phyloP scores from a whole-genome alignment of 2,113 vertebrate genomes.

The Gallinago paraguaiae region DNA sequence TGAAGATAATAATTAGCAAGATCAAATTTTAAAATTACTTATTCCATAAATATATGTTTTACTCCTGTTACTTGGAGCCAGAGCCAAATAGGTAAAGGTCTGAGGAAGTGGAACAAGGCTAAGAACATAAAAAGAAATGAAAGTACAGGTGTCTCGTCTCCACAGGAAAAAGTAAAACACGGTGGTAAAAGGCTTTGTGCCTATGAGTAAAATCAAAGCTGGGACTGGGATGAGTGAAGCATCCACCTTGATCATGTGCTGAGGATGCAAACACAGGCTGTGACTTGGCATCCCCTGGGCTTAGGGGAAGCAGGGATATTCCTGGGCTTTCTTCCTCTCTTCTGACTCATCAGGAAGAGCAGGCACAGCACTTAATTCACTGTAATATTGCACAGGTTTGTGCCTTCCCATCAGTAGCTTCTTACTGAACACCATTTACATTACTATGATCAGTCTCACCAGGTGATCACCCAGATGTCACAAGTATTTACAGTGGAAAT shows the following conservation, averaged over 20 bases:
- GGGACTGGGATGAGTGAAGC: neutral
- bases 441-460: neutral
- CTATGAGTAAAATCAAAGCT: neutral
- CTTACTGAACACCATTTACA: neutral
- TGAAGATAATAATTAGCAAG: slow-evolving; percentile 64
- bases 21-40: slow-evolving; percentile 48
- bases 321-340: neutral
- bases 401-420: neutral
- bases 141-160: neutral
- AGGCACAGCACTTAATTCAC: neutral
- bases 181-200: neutral
- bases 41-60: slow-evolving; percentile 49
- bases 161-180: neutral
- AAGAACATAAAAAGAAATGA: neutral
- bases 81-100: slow-evolving; percentile 21
- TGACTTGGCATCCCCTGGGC: neutral
- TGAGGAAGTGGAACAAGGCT: slow-evolving; percentile 1
- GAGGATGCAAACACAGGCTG: neutral
- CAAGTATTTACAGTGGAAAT: neutral
- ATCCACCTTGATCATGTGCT: neutral
- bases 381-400: neutral
- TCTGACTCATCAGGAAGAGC: neutral
- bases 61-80: neutral
- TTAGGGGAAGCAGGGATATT: neutral
- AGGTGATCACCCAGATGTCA: neutral